phyloP scores from a whole-genome alignment of 2,113 vertebrate genomes.

The Dascyllus trimaculatus region DNA sequence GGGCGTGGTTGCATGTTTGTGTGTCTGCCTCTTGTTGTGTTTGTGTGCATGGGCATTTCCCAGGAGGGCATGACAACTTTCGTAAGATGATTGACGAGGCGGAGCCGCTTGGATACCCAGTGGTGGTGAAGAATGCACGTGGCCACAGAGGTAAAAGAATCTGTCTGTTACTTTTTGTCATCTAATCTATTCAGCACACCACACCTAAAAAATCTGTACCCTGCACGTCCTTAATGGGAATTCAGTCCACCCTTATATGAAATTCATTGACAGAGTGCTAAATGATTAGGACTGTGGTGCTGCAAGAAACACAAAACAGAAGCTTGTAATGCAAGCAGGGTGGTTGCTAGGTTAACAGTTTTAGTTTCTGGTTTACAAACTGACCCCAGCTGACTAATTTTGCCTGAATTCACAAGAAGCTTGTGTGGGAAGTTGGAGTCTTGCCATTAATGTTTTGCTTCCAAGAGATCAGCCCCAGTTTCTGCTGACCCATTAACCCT shows the following conservation, averaged over 20 bases:
- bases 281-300: constrained; percentile 49
- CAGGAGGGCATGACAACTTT: constrained; percentile 93
- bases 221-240: neutral
- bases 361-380: constrained; percentile 17
- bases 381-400: constrained; percentile 26
- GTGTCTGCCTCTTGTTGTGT: constrained; percentile 5
- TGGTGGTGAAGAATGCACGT: constrained; percentile 94
- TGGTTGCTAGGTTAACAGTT: constrained; percentile 18
- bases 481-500: constrained; percentile 51
- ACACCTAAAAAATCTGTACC: neutral
- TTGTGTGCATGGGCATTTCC: constrained; percentile 40
- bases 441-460: constrained; percentile 5
- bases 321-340: neutral
- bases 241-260: constrained; percentile 44
- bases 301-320: constrained; percentile 12
- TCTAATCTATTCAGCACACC: neutral
- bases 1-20: neutral
- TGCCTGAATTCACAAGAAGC: constrained; percentile 1
- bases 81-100: constrained; percentile 94
- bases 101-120: constrained; percentile 91
- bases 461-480: constrained; percentile 15
- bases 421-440: constrained; percentile 36
- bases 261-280: constrained; percentile 62
- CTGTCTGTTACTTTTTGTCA: neutral
- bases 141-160: constrained; percentile 89